These are phyloP conservation scores for Melieria picta DNA, from an alignment of 2,888 invertebrate genomes.

Conservation along the genomic window DNA sequence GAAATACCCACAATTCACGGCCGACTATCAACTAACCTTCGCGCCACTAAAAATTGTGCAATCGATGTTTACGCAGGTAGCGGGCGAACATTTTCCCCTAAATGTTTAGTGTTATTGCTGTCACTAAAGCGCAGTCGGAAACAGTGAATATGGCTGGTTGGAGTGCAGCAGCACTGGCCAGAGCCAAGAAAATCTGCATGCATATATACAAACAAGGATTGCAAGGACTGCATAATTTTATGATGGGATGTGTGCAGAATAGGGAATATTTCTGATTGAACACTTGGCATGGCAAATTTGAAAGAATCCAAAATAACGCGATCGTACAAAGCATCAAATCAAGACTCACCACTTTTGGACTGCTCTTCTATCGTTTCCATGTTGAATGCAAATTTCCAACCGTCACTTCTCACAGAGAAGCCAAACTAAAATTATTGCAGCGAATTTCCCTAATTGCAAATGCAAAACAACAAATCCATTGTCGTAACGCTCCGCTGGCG, in stretches of 20 bases:
- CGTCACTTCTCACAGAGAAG: constrained; percentile 44
- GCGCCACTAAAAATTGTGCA: too few species aligned
- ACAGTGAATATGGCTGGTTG: too few species aligned
- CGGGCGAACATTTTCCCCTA: too few species aligned
- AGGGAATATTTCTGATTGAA: not conserved
- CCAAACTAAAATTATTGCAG: constrained; percentile 5
- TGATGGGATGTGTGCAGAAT: not conserved
- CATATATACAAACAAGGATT: not conserved
- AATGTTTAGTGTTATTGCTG: too few species aligned
- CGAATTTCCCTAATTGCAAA: not conserved
- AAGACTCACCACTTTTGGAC: constrained; percentile 59
- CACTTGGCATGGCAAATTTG: not conserved
- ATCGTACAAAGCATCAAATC: not conserved
- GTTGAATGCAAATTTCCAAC: constrained; percentile 8
- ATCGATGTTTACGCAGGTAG: too few species aligned
- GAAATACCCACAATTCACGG: too few species aligned
- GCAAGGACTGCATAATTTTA: not conserved
- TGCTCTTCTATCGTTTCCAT: constrained; percentile 64
- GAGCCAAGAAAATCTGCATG: too few species aligned
- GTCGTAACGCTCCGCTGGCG: not conserved
- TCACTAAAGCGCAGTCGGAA: too few species aligned
- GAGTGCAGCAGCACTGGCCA: too few species aligned
- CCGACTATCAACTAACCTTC: too few species aligned
- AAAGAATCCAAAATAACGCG: not conserved
- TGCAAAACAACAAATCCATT: not conserved